Conservation (phyloP, 1,140 invertebrate genomes). For the Drosophila burlai region DNA sequence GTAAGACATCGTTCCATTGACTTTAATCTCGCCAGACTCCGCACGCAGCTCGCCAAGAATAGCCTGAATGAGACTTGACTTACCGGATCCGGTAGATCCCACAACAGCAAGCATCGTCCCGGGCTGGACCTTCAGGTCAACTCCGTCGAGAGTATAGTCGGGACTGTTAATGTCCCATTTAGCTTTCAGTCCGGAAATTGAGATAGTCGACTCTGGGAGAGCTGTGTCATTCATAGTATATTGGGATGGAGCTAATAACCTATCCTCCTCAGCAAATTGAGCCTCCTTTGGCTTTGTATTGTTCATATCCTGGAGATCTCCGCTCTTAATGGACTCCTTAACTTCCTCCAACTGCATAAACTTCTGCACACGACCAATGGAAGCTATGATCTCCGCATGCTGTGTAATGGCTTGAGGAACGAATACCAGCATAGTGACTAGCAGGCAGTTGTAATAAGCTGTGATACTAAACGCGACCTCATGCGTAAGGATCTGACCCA, state of each 20-base stretch:
- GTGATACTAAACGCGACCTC: slow-evolving; percentile 91
- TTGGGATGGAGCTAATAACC: slow-evolving; percentile 33
- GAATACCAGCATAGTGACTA: slow-evolving; percentile 90
- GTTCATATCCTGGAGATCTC: neutral
- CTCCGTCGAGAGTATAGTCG: slow-evolving; percentile 86
- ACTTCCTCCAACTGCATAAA: slow-evolving; percentile 89
- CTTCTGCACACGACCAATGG: slow-evolving; percentile 89
- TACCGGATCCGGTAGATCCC: slow-evolving; percentile 91
- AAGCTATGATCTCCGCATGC: slow-evolving; percentile 89
- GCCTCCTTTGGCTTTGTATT: slow-evolving; percentile 8
- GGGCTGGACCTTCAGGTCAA: slow-evolving; percentile 88
- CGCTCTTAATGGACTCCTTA: neutral
- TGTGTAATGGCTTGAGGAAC: slow-evolving; percentile 88
- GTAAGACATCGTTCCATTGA: slow-evolving; percentile 93
- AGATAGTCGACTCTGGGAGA: slow-evolving; percentile 54
- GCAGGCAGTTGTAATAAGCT: slow-evolving; percentile 90
- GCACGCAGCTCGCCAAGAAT: slow-evolving; percentile 92
- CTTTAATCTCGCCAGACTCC: slow-evolving; percentile 88
- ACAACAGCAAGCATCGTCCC: slow-evolving; percentile 89
- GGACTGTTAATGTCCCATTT: slow-evolving; percentile 84
- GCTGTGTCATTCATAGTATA: slow-evolving; percentile 45
- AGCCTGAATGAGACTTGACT: slow-evolving; percentile 92
- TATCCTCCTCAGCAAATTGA: slow-evolving; percentile 35
- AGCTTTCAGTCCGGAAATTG: slow-evolving; percentile 61
- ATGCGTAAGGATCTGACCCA: slow-evolving; percentile 85